Evolutionary conservation across 2,113 vertebrate species (phyloP).

Genomic region (Columba livia): DNA sequence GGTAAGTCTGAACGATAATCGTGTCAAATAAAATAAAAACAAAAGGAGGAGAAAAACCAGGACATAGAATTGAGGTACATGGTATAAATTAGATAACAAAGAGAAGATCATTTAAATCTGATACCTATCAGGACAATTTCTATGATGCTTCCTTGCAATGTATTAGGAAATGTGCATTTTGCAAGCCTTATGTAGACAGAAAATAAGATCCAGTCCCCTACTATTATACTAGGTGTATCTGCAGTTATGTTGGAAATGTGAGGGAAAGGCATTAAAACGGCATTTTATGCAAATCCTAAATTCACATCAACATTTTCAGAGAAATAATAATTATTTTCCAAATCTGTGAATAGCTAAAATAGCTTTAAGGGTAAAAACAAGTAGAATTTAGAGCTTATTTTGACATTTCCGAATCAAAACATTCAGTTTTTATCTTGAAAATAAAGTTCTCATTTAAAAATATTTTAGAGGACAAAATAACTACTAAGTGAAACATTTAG

Average conservation of each 20-base stretch:
- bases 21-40: neutral
- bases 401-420: neutral
- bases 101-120: neutral
- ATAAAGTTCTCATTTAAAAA: neutral
- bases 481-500: neutral
- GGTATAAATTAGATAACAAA: neutral
- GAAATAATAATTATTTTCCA: neutral
- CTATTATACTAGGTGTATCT: neutral
- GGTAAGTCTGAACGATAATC: neutral
- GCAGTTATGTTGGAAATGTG: neutral
- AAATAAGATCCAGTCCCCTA: neutral
- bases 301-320: neutral
- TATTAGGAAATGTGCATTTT: neutral
- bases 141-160: neutral
- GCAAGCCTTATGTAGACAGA: neutral
- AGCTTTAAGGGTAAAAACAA: neutral
- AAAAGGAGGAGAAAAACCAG: neutral
- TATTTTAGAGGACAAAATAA: neutral
- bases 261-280: neutral
- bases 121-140: neutral
- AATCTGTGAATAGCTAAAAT: neutral
- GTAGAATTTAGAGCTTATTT: neutral
- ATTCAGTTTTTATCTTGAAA: neutral
- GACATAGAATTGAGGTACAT: neutral
- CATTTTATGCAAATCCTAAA: neutral